Evolutionary conservation across 2,113 vertebrate species (phyloP), one percentile per base, ranked within the genome.

Genomic region (Cranoglanis bouderius): DNA sequence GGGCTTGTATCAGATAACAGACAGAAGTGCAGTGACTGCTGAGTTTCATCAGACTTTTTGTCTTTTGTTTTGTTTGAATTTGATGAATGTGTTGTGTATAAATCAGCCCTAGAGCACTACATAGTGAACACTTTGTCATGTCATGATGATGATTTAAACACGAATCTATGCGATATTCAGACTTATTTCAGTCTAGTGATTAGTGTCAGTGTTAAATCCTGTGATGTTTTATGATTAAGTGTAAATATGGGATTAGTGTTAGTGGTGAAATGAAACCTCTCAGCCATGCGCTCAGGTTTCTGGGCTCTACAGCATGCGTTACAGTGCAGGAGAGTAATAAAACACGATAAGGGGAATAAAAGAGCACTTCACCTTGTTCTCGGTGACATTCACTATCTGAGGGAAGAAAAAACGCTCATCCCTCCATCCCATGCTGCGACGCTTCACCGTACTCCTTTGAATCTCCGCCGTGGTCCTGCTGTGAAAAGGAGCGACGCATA

Each of bases 331-430:
- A 32, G 46, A 67, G 74, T 51, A 86, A 86, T 80, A 84, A 49
- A 88, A 67, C 85, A 91, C 61, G 35, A 21, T 83, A 26, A 46
- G 74, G 13, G 16, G 78, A 87, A 87, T 77, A 89, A 88, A 87
- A 74, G 72, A 90, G 59, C 89, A 89, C 81, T 87, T 89, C 82
- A 90, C 89, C 91, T 86, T 88, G 84, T 55, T 83, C 59, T 77
- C 26, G 38, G 82, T 88, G 87, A 89, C 86, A 90, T 82, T 78
- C 83, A 55, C 83, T 26, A 53, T 82, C 77, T 29, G 43, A 80
- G 19, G 38, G 19, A 85, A 90, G 85, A 87, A 88, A 88, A 81
- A 91, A 29, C 43, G 8, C 59, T 59, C 81, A 59, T 18, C 55
- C 51, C 80, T 86, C 16, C 21, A 83, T 82, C 49, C 53, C 85